phyloP scores from a whole-genome alignment of 2,113 vertebrate genomes.

The Gymnocephalus cernua region DNA sequence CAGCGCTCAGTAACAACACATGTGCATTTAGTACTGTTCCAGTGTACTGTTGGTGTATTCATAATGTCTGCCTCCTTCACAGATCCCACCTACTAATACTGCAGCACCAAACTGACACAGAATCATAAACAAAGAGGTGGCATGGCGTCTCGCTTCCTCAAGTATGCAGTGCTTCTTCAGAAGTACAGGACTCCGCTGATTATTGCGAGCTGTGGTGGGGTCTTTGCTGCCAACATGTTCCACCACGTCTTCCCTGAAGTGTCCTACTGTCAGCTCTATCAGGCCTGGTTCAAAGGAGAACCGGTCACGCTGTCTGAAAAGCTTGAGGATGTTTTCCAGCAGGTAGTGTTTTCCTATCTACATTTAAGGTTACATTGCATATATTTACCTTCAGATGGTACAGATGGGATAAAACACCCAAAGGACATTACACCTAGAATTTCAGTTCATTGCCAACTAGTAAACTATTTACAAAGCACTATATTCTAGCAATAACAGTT shows the following conservation, averaged over 20 bases:
- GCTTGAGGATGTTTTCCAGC: slow-evolving; percentile 83
- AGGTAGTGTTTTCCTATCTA: slow-evolving; percentile 53
- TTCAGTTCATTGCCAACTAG: background rate
- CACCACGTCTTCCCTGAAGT: slow-evolving; percentile 88
- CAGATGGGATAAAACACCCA: background rate
- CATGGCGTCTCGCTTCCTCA: slow-evolving; percentile 86
- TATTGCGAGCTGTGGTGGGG: slow-evolving; percentile 85
- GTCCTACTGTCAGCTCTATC: slow-evolving; percentile 86
- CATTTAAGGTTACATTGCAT: background rate
- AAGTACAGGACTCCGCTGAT: slow-evolving; percentile 87
- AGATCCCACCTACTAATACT: slow-evolving; percentile 55
- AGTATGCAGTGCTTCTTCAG: slow-evolving; percentile 84
- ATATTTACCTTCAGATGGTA: background rate
- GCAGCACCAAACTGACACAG: background rate
- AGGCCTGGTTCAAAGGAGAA: slow-evolving; percentile 89
- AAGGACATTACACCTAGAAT: background rate
- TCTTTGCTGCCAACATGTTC: slow-evolving; percentile 88
- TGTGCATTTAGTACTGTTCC: too few relatives aligned
- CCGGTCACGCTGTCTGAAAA: slow-evolving; percentile 82
- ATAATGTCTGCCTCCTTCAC: slow-evolving; percentile 1
- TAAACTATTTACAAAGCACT: background rate
- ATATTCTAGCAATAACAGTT: background rate
- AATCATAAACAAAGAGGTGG: background rate
- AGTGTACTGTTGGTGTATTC: background rate
- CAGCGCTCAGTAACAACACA: too few relatives aligned